Evolutionary conservation across 2,113 vertebrate genomes (phyloP), one percentile per base, ranked within the genome.

Genomic region (Sinosuthora webbiana): DNA sequence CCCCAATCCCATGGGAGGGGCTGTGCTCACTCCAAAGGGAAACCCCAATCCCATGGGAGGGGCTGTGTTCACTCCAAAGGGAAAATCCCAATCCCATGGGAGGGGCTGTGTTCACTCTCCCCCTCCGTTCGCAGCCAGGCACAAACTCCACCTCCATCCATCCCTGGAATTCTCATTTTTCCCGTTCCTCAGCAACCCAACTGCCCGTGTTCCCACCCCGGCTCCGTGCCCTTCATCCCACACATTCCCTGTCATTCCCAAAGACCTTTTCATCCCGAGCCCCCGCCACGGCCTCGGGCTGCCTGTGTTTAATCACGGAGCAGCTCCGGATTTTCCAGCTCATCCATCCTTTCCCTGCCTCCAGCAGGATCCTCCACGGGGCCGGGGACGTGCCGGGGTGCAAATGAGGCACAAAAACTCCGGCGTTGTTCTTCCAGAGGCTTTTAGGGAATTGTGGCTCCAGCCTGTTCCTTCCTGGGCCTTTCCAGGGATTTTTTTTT

Each of bases 381-480:
- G 33, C 62, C n/a, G 33, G 49, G 25, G 39, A 27, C 0, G 2
- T 4, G 0, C 22, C 24, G 9, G 9, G 28, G 19, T 70, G 70
- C 13, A 27, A 78, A 78, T 35, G 57, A 89, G 42, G 37, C 50
- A 23, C 19, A 7, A 6, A 56, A 65, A 6, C 17, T 47, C 3
- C 1, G 6, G 28, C 0, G 0, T 41, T 28, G 20, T 33, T 60
- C 23, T 41, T 44, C 27, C 45, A 11, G 68, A 27, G 24, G 25
- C 30, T 71, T 69, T 65, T 12, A 7, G 53, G 76, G 49, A 63
- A 49, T 33, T 30, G 3, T 2, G 9, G 5, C 35, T 74, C 45
- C 65, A 5, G 21, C 30, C 39, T 17, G 1, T 27, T 59, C 52
- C 1, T 41, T 15, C 67, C 55, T 0, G 0, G 8, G 19, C 45